Evolutionary conservation across 2,113 vertebrate genomes (phyloP).

Genomic region (Porphyrio hochstetteri): DNA sequence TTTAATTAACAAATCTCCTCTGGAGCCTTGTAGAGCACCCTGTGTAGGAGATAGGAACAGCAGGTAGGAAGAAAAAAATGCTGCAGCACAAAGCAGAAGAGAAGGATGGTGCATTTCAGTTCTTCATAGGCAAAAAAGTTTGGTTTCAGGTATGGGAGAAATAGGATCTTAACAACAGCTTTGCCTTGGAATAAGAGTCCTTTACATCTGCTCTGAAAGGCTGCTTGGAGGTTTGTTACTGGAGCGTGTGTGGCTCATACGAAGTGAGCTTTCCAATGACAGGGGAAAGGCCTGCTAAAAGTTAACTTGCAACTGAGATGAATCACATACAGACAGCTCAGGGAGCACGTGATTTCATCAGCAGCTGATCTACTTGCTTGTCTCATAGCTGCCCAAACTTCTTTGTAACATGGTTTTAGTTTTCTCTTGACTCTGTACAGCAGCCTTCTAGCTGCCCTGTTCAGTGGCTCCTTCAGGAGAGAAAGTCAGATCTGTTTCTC

Average conservation of each 20-base stretch:
- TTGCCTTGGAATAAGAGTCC: background rate
- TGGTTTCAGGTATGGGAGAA: background rate
- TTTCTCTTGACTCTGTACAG: background rate
- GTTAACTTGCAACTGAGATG: background rate
- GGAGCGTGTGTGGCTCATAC: fast-evolving
- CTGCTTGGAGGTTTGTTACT: background rate
- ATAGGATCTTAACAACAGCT: background rate
- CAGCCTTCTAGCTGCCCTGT: background rate
- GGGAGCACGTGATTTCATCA: background rate
- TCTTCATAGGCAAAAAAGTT: background rate
- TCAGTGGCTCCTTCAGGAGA: background rate
- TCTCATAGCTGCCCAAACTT: background rate
- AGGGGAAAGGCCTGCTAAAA: background rate
- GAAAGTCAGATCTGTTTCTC: background rate
- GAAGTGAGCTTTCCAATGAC: background rate
- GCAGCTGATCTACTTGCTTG: background rate
- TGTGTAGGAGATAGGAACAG: background rate
- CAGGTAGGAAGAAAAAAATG: background rate
- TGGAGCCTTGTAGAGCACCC: background rate
- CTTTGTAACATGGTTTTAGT: fast-evolving
- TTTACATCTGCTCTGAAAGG: fast-evolving
- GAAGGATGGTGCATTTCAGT: background rate
- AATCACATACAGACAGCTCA: background rate
- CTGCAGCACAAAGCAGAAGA: background rate
- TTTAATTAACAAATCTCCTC: background rate